Conservation (phyloP, 1,140 invertebrate genomes). For the Hylaeus anthracinus region DNA sequence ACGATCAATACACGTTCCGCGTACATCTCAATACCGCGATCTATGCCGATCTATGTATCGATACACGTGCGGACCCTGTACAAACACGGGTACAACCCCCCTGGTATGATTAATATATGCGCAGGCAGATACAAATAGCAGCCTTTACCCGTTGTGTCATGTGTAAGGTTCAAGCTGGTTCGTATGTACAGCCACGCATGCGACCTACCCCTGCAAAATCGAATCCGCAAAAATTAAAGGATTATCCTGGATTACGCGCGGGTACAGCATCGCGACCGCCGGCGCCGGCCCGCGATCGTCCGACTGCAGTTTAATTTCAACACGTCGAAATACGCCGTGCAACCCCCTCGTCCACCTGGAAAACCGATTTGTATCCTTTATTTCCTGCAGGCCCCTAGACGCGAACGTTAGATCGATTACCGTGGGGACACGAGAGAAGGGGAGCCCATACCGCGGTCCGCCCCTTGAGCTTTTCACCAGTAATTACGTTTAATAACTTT, state of each 20-base stretch:
- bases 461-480: conserved; percentile 18
- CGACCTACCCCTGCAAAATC: conserved; percentile 29
- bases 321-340: conserved; percentile 59
- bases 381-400: conserved; percentile 8
- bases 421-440: not conserved
- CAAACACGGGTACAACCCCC: not conserved
- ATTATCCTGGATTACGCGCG: conserved; percentile 69
- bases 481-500: conserved; percentile 55
- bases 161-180: not conserved
- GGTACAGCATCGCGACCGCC: conserved; percentile 25
- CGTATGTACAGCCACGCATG: not conserved
- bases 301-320: conserved; percentile 59
- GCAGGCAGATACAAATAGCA: conserved; percentile 23
- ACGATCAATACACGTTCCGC: not conserved
- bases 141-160: conserved; percentile 8
- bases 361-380: conserved; percentile 48
- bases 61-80: not conserved
- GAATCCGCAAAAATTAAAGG: conserved; percentile 74
- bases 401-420: conserved; percentile 43
- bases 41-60: not conserved
- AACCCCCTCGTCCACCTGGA: not conserved
- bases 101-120: conserved; percentile 42
- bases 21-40: not conserved
- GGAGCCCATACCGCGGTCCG: not conserved
- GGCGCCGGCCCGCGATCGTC: conserved; percentile 11